These are phyloP conservation scores for Serrognathus titanus DNA, from an alignment of 2,888 invertebrate species.

Conservation along the genomic window DNA sequence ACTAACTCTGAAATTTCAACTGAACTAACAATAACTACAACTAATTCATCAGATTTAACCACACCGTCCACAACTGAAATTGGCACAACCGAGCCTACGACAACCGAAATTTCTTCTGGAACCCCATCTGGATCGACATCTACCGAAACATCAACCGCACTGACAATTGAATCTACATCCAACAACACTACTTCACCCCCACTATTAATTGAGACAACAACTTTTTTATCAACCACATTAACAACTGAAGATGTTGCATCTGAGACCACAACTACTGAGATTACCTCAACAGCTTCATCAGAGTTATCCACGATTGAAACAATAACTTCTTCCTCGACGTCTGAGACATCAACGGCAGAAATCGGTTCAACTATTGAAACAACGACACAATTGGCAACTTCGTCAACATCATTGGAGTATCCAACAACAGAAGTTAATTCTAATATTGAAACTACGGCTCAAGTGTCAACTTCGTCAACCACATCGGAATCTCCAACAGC, in stretches of 20 bases:
- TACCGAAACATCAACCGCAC: neutral
- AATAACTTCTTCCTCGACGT: constrained; percentile 7
- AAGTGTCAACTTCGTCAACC: neutral
- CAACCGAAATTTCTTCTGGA: neutral
- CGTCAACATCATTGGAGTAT: constrained; percentile 32
- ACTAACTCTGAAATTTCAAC: neutral
- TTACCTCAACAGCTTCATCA: constrained; percentile 1
- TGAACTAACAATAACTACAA: neutral
- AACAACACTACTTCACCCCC: no score
- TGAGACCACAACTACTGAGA: neutral
- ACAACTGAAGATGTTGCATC: neutral
- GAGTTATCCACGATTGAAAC: neutral
- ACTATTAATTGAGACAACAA: no score
- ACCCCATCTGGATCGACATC: neutral
- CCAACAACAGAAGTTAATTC: neutral
- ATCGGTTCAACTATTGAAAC: constrained; percentile 5
- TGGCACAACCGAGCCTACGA: constrained; percentile 5
- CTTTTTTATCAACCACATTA: no score
- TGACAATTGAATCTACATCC: no score
- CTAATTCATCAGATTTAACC: constrained; percentile 9
- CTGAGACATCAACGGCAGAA: constrained; percentile 32
- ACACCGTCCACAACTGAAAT: constrained; percentile 11
- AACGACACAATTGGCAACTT: constrained; percentile 9
- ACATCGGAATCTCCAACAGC: constrained; percentile 32
- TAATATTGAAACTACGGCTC: neutral